A percentile compares a stretch with the other conserved stretches of the same genome.
phyloP scores from a whole-genome alignment of 2,113 vertebrate species.

The Hippocampus comes region DNA sequence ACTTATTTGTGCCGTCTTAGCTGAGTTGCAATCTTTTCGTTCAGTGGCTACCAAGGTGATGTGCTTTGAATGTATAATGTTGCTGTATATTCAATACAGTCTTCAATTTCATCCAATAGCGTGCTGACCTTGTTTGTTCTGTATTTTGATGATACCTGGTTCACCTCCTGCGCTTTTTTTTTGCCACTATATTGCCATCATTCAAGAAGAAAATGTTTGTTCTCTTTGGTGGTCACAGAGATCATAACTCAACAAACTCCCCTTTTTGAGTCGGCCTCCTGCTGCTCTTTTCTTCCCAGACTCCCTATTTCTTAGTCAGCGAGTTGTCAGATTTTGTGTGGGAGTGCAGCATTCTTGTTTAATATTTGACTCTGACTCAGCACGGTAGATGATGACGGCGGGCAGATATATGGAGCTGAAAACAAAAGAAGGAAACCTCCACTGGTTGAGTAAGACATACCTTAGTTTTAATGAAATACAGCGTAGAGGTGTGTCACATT shows the following conservation, averaged over 20 bases:
- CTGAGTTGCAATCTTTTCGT: slow-evolving; percentile 57
- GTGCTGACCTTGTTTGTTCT: slow-evolving; percentile 48
- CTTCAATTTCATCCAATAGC: slow-evolving; percentile 58
- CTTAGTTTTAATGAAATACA: slow-evolving; percentile 31
- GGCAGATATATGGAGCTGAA: slow-evolving; percentile 9
- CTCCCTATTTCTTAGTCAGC: slow-evolving; percentile 58
- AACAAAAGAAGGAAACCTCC: slow-evolving; percentile 37
- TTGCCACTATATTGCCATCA: slow-evolving; percentile 53
- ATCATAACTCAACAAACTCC: slow-evolving; percentile 71
- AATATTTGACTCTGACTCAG: slow-evolving; percentile 69
- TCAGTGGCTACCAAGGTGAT: slow-evolving; percentile 66
- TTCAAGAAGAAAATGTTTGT: slow-evolving; percentile 63
- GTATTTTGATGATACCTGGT: slow-evolving; percentile 19
- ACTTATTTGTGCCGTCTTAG: slow-evolving; percentile 70
- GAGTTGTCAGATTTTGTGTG: slow-evolving; percentile 53
- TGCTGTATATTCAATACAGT: slow-evolving; percentile 73
- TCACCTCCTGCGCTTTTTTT: slow-evolving; percentile 13
- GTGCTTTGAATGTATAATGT: slow-evolving; percentile 70
- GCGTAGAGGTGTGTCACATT: not conserved
- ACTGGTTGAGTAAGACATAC: slow-evolving; percentile 31
- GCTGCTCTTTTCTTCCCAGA: slow-evolving; percentile 52
- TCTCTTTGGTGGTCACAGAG: slow-evolving; percentile 66
- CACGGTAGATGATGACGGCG: slow-evolving; percentile 27
- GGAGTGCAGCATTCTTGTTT: slow-evolving; percentile 71
- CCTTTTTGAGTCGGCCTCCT: slow-evolving; percentile 47